phyloP scores from a whole-genome alignment of 1,140 invertebrate genomes.

The Camponotus floridanus region DNA sequence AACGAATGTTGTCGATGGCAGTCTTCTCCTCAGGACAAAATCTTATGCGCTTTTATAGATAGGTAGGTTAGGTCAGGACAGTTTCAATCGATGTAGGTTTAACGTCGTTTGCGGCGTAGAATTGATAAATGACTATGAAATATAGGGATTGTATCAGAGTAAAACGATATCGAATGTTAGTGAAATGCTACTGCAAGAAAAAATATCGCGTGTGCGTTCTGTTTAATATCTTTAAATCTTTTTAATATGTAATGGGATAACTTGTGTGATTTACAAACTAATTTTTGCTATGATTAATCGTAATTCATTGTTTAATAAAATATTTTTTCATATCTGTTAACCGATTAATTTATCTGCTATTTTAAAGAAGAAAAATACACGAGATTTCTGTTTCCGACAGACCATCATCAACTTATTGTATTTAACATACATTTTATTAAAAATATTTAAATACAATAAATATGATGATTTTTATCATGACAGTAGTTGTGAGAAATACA shows the following conservation, averaged over 20 bases:
- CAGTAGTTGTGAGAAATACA: not conserved
- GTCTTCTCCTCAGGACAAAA: not conserved
- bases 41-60: not conserved
- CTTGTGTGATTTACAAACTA: not conserved
- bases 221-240: slow-evolving; percentile 47
- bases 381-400: not conserved
- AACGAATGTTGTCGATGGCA: not conserved
- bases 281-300: not conserved
- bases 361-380: not conserved
- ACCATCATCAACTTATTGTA: not conserved
- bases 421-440: slow-evolving; percentile 9
- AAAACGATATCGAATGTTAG: slow-evolving; percentile 8
- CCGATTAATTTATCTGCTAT: slow-evolving; percentile 1
- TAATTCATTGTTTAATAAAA: slow-evolving; percentile 26
- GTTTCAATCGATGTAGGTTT: slow-evolving; percentile 38
- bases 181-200: slow-evolving; percentile 44
- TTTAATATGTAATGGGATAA: slow-evolving; percentile 21
- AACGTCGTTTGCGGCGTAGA: slow-evolving; percentile 17
- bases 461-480: not conserved
- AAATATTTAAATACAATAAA: not conserved
- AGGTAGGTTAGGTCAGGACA: too few relatives aligned
- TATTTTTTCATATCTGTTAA: slow-evolving; percentile 33
- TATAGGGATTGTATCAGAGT: slow-evolving; percentile 27
- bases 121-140: slow-evolving; percentile 57
- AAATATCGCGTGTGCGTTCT: slow-evolving; percentile 30